Base-by-base conservation (phyloP, 1,140 invertebrate genomes). In the Tetramorium parvispinum region DNA sequence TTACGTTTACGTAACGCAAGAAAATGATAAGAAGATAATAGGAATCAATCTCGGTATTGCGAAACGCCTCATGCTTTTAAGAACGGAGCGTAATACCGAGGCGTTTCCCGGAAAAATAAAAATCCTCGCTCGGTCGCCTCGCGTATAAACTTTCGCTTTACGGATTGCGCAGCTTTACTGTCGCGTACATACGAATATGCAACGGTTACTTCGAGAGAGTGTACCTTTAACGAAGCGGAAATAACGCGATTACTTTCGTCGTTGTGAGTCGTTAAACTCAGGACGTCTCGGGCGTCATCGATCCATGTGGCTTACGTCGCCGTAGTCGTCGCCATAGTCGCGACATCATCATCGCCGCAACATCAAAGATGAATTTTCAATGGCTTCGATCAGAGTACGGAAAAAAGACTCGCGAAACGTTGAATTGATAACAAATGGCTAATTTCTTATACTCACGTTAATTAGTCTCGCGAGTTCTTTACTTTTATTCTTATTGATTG, bases 361-460 rank as follows among this genome's bases (percentile, higher is more conserved):
- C 71, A 75, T 89, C 65, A 88, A 79, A 88, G 53, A 63, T 16
- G 32, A 49, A 8, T 37, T 86, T 85, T 82, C 70, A 82, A 63
- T 59, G 71, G 61, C 70, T 66, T 49, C 46, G 46, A 79, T 59
- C 51, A 21, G 46, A 40, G n/a, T 11, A 37, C 8, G 18, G 6
- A 16, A 18, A 81, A 49, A 76, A 65, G 61, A 13, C 11, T 55
- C 37, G 53, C 55, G 65, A 51, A 24, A 85, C 43, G 46, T 55
- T 11, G 59, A 40, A 21, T 3, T 21, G 18, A 53, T 7, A 27
- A 51, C 79, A 61, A 55, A 73, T 85, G 13, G 13, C 32, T 70
- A 61, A 85, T 85, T 88, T 88, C 55, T 73, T 77, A 10, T 10
- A 85, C 40, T 11, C 43, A 7, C 55, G 51, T 77, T 85, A 79